A percentile compares a stretch with the other conserved stretches of the same genome.
phyloP scores from a whole-genome alignment of 2,113 vertebrate genomes.

The Empidonax traillii region DNA sequence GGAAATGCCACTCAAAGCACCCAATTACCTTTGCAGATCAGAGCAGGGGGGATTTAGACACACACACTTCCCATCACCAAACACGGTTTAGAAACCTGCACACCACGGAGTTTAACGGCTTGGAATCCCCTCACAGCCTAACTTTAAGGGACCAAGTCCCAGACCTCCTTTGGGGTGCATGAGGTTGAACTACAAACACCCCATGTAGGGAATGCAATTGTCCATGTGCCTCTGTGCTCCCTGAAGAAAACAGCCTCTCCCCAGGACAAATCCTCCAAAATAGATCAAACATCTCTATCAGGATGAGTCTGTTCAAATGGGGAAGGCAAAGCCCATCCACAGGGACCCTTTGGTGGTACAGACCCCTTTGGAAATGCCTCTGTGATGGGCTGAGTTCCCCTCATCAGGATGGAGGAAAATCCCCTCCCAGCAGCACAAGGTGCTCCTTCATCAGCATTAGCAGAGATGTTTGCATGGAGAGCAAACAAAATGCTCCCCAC shows the following conservation, averaged over 20 bases:
- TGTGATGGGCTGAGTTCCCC: not conserved
- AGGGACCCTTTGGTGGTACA: not conserved
- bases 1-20: not conserved
- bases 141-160: not conserved
- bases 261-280: not conserved
- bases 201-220: not conserved
- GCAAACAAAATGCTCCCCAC: not conserved
- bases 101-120: not conserved
- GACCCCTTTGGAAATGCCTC: not conserved
- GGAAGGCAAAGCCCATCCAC: not conserved
- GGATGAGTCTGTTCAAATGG: not conserved
- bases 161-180: not conserved
- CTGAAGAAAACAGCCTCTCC: not conserved
- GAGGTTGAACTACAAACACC: not conserved
- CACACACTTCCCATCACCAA: accelerated
- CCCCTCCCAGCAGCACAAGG: not conserved
- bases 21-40: not conserved
- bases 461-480: not conserved
- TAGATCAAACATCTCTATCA: not conserved
- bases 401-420: not conserved
- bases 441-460: not conserved
- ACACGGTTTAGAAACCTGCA: not conserved
- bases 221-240: not conserved
- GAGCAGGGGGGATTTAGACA: not conserved
- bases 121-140: accelerated